Percentiles rank a stretch among this genome's conserved stretches.
Conservation (phyloP, 2,888 invertebrate genomes). For the Orgyia antiqua region DNA sequence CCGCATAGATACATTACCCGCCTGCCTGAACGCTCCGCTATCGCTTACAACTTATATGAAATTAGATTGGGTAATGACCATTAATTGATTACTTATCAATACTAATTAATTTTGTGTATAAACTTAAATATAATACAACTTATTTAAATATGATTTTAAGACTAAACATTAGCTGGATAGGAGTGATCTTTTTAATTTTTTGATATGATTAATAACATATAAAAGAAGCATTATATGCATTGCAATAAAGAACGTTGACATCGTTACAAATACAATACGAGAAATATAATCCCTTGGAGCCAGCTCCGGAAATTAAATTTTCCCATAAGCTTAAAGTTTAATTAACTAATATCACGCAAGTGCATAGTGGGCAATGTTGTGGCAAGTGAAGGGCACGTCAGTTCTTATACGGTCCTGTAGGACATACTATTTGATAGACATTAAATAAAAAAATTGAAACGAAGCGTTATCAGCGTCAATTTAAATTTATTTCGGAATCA, state of each 20-base stretch:
- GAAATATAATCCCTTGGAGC: slow-evolving; percentile 49
- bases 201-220: too few relatives aligned
- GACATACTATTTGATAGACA: slow-evolving; percentile 48
- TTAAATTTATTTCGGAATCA: slow-evolving; percentile 39
- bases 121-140: too few relatives aligned
- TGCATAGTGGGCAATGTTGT: slow-evolving; percentile 29
- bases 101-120: too few relatives aligned
- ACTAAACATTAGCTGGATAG: too few relatives aligned
- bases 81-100: too few relatives aligned
- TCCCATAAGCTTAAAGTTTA: slow-evolving; percentile 67
- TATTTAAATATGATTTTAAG: too few relatives aligned
- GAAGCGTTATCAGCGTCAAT: slow-evolving; percentile 22
- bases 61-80: too few relatives aligned
- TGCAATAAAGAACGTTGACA: slow-evolving; percentile 27
- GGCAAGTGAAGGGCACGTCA: slow-evolving; percentile 13
- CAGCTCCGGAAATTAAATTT: slow-evolving; percentile 66
- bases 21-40: slow-evolving; percentile 27
- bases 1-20: slow-evolving; percentile 35
- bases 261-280: slow-evolving; percentile 45
- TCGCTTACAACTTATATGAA: slow-evolving; percentile 14
- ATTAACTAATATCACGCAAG: slow-evolving; percentile 65
- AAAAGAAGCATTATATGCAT: slow-evolving; percentile 27
- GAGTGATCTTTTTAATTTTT: too few relatives aligned
- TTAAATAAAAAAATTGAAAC: slow-evolving; percentile 45
- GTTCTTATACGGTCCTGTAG: slow-evolving; percentile 21